phyloP scores from a whole-genome alignment of 2,113 vertebrate species.

The Condylura cristata region DNA sequence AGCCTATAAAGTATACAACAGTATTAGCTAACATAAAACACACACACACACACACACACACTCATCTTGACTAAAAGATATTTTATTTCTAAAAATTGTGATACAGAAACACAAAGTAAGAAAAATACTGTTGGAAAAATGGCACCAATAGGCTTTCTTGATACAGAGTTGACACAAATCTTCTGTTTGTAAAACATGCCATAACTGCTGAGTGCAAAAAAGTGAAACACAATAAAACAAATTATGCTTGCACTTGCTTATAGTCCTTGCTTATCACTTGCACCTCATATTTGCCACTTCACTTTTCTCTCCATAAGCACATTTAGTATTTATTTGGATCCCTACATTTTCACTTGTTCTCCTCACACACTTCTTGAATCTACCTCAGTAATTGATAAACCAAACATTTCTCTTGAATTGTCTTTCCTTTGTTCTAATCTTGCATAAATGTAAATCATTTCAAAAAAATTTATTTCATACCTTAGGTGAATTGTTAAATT shows the following conservation, averaged over 20 bases:
- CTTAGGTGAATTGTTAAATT: conserved; percentile 17
- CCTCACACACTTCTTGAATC: not conserved
- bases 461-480: not conserved
- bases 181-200: not conserved
- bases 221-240: not conserved
- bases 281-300: not conserved
- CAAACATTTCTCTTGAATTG: not conserved
- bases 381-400: not conserved
- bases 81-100: not conserved
- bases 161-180: not conserved
- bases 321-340: not conserved
- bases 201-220: too few species aligned
- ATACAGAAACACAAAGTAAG: not conserved
- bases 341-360: not conserved
- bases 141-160: not conserved
- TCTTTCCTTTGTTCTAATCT: conserved; percentile 5
- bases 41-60: not conserved
- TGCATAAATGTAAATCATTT: not conserved
- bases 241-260: not conserved
- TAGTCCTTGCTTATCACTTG: not conserved
- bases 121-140: not conserved
- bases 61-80: not conserved
- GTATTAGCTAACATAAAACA: not conserved
- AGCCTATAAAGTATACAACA: not conserved
- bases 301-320: not conserved